Evolutionary conservation across 2,888 invertebrate genomes (phyloP).

Genomic region (Folsomia candida): DNA sequence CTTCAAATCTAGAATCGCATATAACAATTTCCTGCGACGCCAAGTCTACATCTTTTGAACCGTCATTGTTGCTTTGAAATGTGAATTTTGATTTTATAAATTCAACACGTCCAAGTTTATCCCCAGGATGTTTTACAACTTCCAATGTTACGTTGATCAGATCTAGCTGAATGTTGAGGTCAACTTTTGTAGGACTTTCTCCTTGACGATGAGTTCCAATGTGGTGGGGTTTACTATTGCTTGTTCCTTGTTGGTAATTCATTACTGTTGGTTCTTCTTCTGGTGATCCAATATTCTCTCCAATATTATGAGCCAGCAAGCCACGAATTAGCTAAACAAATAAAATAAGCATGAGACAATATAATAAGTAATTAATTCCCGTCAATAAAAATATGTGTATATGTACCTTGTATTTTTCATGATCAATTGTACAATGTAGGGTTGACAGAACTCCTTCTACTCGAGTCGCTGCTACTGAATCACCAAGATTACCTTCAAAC

Average conservation of each 20-base stretch:
- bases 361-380: no score
- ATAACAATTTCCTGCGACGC: conserved; percentile 86
- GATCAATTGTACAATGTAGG: conserved; percentile 75
- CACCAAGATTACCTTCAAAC: conserved; percentile 57
- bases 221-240: background rate
- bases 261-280: background rate
- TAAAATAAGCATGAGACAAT: conserved; percentile 1
- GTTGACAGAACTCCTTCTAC: conserved; percentile 81
- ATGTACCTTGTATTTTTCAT: conserved; percentile 71
- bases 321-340: conserved; percentile 67
- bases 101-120: conserved; percentile 78
- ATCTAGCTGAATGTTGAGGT: conserved; percentile 67
- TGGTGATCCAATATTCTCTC: conserved; percentile 68
- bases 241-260: background rate
- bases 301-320: conserved; percentile 82
- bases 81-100: conserved; percentile 86
- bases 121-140: conserved; percentile 55
- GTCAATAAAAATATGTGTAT: background rate
- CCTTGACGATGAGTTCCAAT: background rate
- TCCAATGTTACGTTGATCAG: conserved; percentile 81
- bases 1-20: conserved; percentile 66
- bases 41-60: conserved; percentile 85
- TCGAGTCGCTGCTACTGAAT: conserved; percentile 69
- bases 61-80: conserved; percentile 81
- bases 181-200: conserved; percentile 24